These are phyloP conservation scores for Alosa sapidissima DNA, from an alignment of 2,797 vertebrate genomes.

Conservation along the genomic window DNA sequence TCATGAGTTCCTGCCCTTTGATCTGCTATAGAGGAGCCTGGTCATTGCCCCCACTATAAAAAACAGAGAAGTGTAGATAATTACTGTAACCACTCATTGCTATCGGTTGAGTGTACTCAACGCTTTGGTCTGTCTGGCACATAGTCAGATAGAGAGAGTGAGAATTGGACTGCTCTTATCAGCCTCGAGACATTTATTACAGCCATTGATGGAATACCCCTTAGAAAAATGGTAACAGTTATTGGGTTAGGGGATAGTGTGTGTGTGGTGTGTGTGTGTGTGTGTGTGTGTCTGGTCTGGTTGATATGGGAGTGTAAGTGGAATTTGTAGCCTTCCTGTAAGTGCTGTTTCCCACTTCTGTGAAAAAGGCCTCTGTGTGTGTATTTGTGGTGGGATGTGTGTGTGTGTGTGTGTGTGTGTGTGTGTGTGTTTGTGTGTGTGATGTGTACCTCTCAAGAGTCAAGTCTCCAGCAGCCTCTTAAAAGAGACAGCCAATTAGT, in stretches of 20 bases:
- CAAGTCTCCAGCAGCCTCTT: background rate
- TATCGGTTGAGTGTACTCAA: background rate
- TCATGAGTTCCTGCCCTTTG: background rate
- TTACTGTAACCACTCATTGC: background rate
- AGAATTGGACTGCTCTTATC: slow-evolving; percentile 3
- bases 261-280: slow-evolving; percentile 14
- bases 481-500: background rate
- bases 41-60: background rate
- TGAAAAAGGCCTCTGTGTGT: background rate
- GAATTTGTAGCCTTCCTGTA: background rate
- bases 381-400: background rate
- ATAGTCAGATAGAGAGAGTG: background rate
- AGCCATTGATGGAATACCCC: background rate
- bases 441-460: background rate
- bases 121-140: background rate
- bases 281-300: background rate
- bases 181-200: slow-evolving; percentile 7
- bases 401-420: background rate
- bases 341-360: background rate
- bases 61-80: background rate
- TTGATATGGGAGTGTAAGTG: background rate
- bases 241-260: background rate
- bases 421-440: no score
- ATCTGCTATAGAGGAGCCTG: background rate
- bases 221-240: background rate